phyloP scores from a whole-genome alignment of 2,888 invertebrate genomes.

The Aelia acuminata region DNA sequence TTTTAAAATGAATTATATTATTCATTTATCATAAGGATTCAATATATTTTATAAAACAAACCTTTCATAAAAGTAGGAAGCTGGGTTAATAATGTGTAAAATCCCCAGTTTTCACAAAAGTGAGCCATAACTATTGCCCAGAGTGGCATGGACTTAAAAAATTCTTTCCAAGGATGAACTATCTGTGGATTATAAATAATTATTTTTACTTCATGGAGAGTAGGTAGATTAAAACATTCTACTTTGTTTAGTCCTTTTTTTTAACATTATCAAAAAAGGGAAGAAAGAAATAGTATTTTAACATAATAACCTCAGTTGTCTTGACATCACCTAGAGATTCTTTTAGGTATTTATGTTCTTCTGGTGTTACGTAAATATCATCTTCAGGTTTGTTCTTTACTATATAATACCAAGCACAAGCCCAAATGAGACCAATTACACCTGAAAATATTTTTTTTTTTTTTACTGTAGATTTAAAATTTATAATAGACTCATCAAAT shows the following conservation, averaged over 20 bases:
- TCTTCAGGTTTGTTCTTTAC: constrained; percentile 82
- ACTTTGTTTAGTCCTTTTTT: neutral
- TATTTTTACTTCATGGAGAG: neutral
- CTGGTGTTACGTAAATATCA: constrained; percentile 80
- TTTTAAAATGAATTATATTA: neutral
- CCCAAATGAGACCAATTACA: constrained; percentile 80
- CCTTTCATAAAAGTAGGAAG: constrained; percentile 88
- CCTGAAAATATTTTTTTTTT: constrained; percentile 69
- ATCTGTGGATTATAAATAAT: constrained; percentile 67
- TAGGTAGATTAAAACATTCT: neutral
- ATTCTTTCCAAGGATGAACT: constrained; percentile 81
- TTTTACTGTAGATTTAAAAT: too few relatives aligned
- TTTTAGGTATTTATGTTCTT: constrained; percentile 82
- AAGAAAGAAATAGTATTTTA: neutral
- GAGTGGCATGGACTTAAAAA: constrained; percentile 82
- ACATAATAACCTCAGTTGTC: constrained; percentile 67
- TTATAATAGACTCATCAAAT: too few relatives aligned
- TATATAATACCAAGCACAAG: constrained; percentile 78
- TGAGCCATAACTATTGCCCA: constrained; percentile 89
- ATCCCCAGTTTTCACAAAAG: constrained; percentile 92
- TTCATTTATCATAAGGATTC: neutral
- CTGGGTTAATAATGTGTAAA: constrained; percentile 87
- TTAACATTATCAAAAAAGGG: neutral
- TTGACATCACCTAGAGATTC: constrained; percentile 69
- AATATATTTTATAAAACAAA: constrained; percentile 67